These are phyloP conservation scores for Gadopsis marmoratus DNA, from an alignment of 2,797 vertebrate species.

Conservation along the genomic window DNA sequence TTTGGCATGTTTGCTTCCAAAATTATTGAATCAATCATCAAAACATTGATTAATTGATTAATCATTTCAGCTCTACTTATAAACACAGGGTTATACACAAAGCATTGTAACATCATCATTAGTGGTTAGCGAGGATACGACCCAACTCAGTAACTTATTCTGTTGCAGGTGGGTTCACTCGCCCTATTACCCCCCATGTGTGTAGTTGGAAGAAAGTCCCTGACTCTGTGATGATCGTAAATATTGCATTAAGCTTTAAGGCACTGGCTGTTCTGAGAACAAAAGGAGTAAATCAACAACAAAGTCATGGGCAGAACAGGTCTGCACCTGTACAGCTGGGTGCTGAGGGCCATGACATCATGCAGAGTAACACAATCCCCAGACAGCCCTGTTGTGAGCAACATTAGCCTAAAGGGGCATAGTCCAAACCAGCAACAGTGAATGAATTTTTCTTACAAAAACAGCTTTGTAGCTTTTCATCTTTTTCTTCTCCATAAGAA, in stretches of 20 bases:
- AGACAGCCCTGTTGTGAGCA: constrained; percentile 50
- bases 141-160: constrained; percentile 3
- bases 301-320: constrained; percentile 64
- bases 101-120: background rate
- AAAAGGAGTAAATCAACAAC: constrained; percentile 74
- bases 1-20: background rate
- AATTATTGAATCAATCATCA: background rate
- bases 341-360: constrained; percentile 66
- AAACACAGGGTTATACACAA: background rate
- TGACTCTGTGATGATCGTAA: constrained; percentile 48
- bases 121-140: constrained; percentile 11
- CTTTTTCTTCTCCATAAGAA: background rate
- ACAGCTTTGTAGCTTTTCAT: constrained; percentile 14
- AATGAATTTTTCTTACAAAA: constrained; percentile 17
- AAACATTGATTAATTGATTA: background rate
- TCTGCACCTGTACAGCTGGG: constrained; percentile 69
- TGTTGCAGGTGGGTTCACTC: constrained; percentile 19
- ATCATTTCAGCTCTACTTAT: background rate
- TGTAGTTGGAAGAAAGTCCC: constrained; percentile 47
- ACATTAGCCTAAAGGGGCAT: constrained; percentile 16
- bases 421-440: constrained; percentile 11
- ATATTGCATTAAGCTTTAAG: constrained; percentile 57
- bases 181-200: constrained; percentile 12
- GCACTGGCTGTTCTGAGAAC: constrained; percentile 53
- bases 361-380: constrained; percentile 49